Percentiles rank a stretch among this genome's conserved stretches.
Conservation (phyloP, 2,113 vertebrate species). For the Galeopterus variegatus region DNA sequence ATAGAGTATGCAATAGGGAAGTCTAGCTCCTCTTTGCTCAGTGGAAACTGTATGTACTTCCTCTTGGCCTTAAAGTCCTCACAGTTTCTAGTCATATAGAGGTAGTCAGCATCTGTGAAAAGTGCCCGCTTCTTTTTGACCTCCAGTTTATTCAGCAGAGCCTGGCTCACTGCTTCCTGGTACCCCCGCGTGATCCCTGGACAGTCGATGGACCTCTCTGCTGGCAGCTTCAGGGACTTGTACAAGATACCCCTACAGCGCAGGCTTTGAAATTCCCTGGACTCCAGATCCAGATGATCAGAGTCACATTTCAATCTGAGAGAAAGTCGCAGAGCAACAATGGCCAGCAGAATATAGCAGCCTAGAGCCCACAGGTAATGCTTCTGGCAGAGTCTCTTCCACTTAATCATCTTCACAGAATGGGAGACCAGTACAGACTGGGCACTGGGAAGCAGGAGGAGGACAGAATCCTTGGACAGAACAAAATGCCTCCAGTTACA, state of each 20-base stretch:
- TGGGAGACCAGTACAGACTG: neutral
- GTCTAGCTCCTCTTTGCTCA: conserved; percentile 91
- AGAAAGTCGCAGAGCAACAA: conserved; percentile 73
- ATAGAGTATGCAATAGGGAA: conserved; percentile 96
- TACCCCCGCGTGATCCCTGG: conserved; percentile 89
- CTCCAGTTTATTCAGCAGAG: conserved; percentile 84
- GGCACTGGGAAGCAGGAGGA: neutral
- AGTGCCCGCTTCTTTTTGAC: neutral
- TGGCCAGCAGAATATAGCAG: conserved; percentile 72
- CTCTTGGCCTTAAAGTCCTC: conserved; percentile 85
- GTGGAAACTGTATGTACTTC: conserved; percentile 89
- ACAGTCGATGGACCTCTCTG: conserved; percentile 86
- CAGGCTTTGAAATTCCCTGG: conserved; percentile 40
- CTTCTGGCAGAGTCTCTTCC: conserved; percentile 11
- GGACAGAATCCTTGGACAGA: conserved; percentile 7
- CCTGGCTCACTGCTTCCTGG: conserved; percentile 54
- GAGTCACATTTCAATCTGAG: conserved; percentile 66
- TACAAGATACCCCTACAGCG: conserved; percentile 80
- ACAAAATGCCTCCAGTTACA: conserved; percentile 62
- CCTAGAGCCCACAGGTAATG: conserved; percentile 62
- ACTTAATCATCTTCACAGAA: conserved; percentile 50
- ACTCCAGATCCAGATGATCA: neutral
- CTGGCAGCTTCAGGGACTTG: conserved; percentile 79
- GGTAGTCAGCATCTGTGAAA: conserved; percentile 86
- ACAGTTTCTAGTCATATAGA: conserved; percentile 92